These are phyloP conservation scores for Lycorma delicatula DNA, from an alignment of 1,140 invertebrate genomes.

Conservation along the genomic window DNA sequence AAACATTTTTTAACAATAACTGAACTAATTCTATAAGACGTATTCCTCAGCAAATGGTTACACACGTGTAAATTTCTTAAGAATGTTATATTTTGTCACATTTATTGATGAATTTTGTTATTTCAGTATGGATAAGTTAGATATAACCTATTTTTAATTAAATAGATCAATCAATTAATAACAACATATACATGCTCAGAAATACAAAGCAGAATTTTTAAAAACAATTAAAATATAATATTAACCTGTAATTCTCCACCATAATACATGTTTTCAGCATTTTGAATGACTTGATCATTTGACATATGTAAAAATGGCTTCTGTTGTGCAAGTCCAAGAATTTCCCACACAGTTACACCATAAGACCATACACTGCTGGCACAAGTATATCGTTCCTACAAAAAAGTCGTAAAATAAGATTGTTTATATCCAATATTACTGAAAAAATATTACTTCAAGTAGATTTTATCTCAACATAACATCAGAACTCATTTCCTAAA, in stretches of 20 bases:
- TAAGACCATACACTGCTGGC: conserved; percentile 59
- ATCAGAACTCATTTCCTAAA: too few relatives aligned
- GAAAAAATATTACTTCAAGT: too few relatives aligned
- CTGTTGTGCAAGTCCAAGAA: conserved; percentile 61
- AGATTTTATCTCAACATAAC: too few relatives aligned
- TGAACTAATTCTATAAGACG: too few relatives aligned
- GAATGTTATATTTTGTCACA: neutral
- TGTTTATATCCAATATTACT: too few relatives aligned
- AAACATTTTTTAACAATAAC: too few relatives aligned
- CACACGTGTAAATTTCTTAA: neutral
- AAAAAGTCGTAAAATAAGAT: conserved; percentile 33
- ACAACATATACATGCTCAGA: neutral
- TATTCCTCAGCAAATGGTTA: neutral
- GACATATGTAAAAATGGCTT: conserved; percentile 59
- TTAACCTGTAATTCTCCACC: conserved; percentile 51
- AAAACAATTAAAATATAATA: conserved; percentile 3
- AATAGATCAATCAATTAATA: neutral
- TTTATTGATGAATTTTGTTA: neutral
- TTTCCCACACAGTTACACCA: conserved; percentile 64
- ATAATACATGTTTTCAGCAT: conserved; percentile 58
- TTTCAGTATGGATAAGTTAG: neutral
- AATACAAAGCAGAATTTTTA: neutral
- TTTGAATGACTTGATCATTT: conserved; percentile 67
- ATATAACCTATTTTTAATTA: neutral
- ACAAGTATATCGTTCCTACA: conserved; percentile 56